phyloP scores from a whole-genome alignment of 2,888 invertebrate species.

The Pachycephus smyrnensis region DNA sequence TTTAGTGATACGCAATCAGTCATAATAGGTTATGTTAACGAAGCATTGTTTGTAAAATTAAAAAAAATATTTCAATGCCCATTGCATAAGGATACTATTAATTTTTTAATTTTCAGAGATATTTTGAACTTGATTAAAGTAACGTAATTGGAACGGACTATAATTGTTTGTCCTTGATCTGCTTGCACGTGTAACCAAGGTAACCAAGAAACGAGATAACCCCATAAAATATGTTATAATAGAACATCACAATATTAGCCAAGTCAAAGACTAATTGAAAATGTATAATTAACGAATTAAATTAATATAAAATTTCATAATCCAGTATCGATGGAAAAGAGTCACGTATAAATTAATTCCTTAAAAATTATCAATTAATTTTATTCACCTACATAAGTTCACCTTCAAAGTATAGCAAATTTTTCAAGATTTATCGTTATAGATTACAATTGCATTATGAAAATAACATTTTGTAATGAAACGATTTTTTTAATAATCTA shows the following conservation, averaged over 20 bases:
- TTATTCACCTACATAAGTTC: too few species aligned
- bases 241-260: not conserved
- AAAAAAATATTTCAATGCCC: not conserved
- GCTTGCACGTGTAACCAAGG: not conserved
- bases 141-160: not conserved
- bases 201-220: not conserved
- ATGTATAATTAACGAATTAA: too few species aligned
- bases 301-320: too few species aligned
- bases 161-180: not conserved
- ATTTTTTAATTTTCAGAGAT: not conserved
- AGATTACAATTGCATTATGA: not conserved
- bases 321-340: too few species aligned
- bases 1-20: not conserved
- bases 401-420: not conserved
- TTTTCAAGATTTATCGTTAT: not conserved
- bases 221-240: not conserved
- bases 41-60: not conserved
- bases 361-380: too few species aligned
- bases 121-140: not conserved
- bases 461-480: not conserved
- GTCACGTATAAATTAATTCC: too few species aligned
- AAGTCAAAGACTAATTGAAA: not conserved
- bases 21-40: not conserved
- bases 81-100: not conserved
- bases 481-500: not conserved